phyloP scores from a whole-genome alignment of 2,888 invertebrate species.

The Bedellia somnulentella region DNA sequence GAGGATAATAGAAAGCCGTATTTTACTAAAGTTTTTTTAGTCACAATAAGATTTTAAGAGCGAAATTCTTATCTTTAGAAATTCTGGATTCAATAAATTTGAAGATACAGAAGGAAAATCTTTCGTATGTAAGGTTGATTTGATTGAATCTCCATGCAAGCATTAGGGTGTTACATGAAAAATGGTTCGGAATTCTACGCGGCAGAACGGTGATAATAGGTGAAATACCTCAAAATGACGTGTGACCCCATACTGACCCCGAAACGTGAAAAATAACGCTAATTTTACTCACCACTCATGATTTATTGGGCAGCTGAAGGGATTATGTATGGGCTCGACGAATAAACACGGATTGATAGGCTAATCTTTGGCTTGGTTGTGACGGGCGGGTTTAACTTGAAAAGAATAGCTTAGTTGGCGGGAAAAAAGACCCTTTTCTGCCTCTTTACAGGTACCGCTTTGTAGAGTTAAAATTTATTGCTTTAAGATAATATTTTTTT shows the following conservation, averaged over 20 bases:
- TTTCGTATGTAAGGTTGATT: too few species aligned
- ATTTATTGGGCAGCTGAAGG: slow-evolving; percentile 33
- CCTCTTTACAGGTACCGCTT: too few species aligned
- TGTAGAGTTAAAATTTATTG: too few species aligned
- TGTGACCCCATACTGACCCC: slow-evolving; percentile 14
- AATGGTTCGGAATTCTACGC: slow-evolving; percentile 18
- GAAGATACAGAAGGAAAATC: too few species aligned
- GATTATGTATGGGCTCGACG: slow-evolving; percentile 14
- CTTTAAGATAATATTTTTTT: too few species aligned
- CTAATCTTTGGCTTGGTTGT: slow-evolving; percentile 1
- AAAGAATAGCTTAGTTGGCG: neutral
- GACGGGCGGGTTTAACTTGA: neutral
- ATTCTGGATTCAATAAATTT: too few species aligned
- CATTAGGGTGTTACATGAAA: slow-evolving; percentile 18
- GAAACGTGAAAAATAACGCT: slow-evolving; percentile 28
- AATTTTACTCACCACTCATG: slow-evolving; percentile 28
- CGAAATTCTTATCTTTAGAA: too few species aligned
- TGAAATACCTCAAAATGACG: slow-evolving; percentile 22
- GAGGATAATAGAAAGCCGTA: too few species aligned
- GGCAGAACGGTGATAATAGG: slow-evolving; percentile 20
- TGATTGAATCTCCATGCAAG: too few species aligned
- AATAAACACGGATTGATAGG: slow-evolving; percentile 2
- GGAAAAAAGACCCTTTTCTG: neutral
- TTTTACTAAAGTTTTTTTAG: too few species aligned
- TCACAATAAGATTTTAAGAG: too few species aligned